phyloP scores from a whole-genome alignment of 2,888 invertebrate genomes.

The Athalia rosae region DNA sequence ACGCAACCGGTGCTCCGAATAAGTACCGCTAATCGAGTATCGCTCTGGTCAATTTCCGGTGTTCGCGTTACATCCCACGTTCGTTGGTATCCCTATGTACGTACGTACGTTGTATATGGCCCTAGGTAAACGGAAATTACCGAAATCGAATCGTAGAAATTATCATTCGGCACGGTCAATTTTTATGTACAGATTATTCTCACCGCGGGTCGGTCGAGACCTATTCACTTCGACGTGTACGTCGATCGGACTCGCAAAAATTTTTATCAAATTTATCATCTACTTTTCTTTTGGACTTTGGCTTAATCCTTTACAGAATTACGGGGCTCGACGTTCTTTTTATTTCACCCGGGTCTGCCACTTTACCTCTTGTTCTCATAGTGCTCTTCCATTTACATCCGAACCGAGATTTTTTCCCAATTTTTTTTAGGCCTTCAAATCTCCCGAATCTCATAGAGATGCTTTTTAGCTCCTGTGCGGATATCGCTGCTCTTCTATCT shows the following conservation, averaged over 20 bases:
- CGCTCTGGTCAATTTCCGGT: constrained; percentile 43
- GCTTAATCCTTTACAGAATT: constrained; percentile 25
- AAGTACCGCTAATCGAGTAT: constrained; percentile 44
- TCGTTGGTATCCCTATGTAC: constrained; percentile 28
- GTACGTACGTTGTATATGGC: not conserved
- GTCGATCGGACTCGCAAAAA: not conserved
- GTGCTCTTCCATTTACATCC: constrained; percentile 27
- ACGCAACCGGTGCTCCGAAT: constrained; percentile 35
- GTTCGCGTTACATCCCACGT: constrained; percentile 43
- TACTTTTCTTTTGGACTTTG: not conserved
- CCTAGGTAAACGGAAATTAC: not conserved
- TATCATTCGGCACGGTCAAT: no score
- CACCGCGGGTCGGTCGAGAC: not conserved
- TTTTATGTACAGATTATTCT: no score
- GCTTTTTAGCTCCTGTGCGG: no score
- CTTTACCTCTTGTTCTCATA: constrained; percentile 6
- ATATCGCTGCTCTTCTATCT: no score
- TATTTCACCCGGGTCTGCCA: constrained; percentile 9
- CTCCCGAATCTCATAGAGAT: no score
- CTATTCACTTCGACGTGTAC: not conserved
- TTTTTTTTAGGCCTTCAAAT: no score
- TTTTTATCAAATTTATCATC: not conserved
- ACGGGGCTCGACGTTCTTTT: not conserved
- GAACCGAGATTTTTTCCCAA: not conserved
- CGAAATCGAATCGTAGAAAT: not conserved